phyloP scores from a whole-genome alignment of 2,888 invertebrate species.

The Phalangium opilio region DNA sequence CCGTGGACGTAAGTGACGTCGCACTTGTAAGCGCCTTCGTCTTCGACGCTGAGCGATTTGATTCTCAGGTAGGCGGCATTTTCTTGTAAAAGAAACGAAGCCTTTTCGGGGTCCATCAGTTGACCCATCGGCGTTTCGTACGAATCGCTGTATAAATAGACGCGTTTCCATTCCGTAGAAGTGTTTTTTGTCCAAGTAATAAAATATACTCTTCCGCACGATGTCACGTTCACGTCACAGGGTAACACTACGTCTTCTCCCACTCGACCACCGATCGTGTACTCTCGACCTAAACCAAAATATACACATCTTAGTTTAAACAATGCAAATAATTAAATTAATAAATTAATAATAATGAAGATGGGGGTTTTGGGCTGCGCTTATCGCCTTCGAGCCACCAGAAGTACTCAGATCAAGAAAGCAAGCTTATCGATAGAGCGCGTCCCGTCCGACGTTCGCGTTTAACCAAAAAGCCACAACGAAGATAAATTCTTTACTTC shows the following conservation, averaged over 20 bases:
- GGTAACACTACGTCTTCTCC: conserved; percentile 41
- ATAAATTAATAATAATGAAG: too few species aligned
- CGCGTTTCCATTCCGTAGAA: conserved; percentile 20
- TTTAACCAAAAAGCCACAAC: too few species aligned
- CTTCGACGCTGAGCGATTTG: conserved; percentile 11
- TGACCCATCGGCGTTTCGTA: conserved; percentile 20
- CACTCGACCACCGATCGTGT: conserved; percentile 13
- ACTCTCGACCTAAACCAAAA: conserved; percentile 12
- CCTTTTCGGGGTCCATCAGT: conserved; percentile 14
- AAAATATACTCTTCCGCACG: conserved; percentile 62
- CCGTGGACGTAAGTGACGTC: conserved; percentile 34
- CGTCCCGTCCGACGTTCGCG: too few species aligned
- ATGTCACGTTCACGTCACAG: conserved; percentile 48
- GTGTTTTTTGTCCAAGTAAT: conserved; percentile 48
- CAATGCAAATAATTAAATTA: too few species aligned
- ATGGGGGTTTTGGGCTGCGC: too few species aligned
- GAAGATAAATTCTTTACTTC: too few species aligned
- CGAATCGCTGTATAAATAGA: conserved; percentile 21
- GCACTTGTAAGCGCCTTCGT: conserved; percentile 61
- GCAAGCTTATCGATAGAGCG: too few species aligned
- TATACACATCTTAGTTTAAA: too few species aligned
- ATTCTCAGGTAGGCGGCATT: conserved; percentile 15
- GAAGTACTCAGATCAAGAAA: too few species aligned
- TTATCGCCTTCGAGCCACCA: too few species aligned
- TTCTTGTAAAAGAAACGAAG: conserved; percentile 12